Evolutionary conservation across 2,113 vertebrate species (phyloP).

Genomic region (Phainopepla nitens): DNA sequence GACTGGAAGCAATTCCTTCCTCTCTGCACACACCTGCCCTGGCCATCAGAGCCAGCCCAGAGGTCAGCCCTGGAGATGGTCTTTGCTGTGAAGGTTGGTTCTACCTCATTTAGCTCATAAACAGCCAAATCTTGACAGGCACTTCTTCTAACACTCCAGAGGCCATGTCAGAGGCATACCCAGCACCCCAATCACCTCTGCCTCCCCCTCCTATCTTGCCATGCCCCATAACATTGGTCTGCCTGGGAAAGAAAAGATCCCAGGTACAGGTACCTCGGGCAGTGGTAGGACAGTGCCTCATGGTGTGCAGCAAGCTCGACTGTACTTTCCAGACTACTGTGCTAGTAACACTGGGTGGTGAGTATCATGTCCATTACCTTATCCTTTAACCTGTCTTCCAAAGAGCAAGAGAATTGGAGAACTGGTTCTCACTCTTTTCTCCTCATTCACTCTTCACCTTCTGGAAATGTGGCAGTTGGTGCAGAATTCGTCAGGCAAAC

Average conservation of each 20-base stretch:
- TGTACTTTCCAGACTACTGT: neutral
- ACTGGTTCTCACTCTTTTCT: neutral
- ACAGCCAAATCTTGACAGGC: neutral
- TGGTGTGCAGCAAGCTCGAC: neutral
- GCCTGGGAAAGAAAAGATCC: neutral
- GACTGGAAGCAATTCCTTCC: neutral
- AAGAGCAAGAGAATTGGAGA: neutral
- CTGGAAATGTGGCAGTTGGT: neutral
- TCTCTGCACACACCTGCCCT: neutral
- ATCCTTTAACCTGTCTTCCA: neutral
- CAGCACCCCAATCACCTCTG: neutral
- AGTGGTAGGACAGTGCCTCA: neutral
- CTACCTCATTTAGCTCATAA: neutral
- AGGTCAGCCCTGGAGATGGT: neutral
- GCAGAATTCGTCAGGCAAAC: conserved; percentile 37
- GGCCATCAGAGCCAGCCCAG: neutral
- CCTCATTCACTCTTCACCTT: neutral
- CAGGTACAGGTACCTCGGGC: neutral
- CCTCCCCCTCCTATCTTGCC: neutral
- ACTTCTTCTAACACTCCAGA: neutral
- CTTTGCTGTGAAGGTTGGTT: neutral
- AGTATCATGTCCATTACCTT: neutral
- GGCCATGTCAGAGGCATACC: neutral
- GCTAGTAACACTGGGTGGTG: neutral
- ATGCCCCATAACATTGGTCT: neutral